Conservation (phyloP, 2,113 vertebrate genomes). For the Pampusana beccarii region DNA sequence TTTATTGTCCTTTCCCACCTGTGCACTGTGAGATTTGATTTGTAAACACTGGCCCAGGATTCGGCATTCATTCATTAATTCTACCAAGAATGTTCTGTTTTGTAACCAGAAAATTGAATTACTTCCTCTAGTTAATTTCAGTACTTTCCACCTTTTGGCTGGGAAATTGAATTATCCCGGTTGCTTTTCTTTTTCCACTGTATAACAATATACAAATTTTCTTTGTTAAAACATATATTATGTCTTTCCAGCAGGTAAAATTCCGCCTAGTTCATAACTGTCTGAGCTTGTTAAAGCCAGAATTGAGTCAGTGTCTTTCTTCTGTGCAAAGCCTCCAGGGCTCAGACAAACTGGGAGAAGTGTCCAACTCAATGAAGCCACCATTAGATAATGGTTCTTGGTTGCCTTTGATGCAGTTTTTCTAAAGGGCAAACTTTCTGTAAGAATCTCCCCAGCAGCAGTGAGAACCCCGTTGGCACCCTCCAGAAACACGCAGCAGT, state of each 20-base stretch:
- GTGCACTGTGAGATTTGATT: neutral
- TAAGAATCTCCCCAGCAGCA: neutral
- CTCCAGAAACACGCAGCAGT: neutral
- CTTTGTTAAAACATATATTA: neutral
- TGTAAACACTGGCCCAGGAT: neutral
- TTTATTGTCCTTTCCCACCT: neutral
- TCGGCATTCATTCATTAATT: constrained; percentile 22
- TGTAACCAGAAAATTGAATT: constrained; percentile 32
- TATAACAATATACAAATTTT: neutral
- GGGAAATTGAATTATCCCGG: constrained; percentile 4
- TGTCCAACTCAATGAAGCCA: neutral
- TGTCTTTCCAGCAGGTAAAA: neutral
- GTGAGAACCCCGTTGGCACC: neutral
- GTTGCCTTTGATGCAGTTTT: neutral
- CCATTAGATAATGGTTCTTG: neutral
- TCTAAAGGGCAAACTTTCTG: neutral
- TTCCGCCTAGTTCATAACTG: neutral
- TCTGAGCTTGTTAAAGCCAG: neutral
- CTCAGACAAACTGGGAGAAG: neutral
- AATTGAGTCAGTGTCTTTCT: neutral
- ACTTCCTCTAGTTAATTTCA: constrained; percentile 13
- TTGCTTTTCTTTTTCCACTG: neutral
- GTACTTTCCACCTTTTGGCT: constrained; percentile 14
- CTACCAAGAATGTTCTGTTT: constrained; percentile 42
- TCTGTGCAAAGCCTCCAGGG: neutral